phyloP scores from a whole-genome alignment of 2,888 invertebrate genomes.

The Cantharis nigra region DNA sequence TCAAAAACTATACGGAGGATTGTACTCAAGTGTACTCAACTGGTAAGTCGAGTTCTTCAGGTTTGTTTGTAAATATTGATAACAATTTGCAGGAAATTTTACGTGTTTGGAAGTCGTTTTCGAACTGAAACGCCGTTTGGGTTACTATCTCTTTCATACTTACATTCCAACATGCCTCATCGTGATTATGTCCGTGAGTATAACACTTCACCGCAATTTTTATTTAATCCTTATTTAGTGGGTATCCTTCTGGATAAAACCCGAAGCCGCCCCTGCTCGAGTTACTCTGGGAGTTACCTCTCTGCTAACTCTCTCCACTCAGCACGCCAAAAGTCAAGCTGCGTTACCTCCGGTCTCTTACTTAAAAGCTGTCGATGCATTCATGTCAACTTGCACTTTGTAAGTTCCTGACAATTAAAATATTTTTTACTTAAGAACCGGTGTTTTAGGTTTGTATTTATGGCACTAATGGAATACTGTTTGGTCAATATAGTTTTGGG shows the following conservation, averaged over 20 bases:
- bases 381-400: slow-evolving; percentile 91
- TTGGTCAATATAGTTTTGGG: slow-evolving; percentile 84
- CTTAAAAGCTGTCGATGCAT: slow-evolving; percentile 88
- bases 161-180: slow-evolving; percentile 93
- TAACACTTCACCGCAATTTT: neutral
- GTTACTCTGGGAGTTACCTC: slow-evolving; percentile 93
- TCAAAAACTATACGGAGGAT: slow-evolving; percentile 87
- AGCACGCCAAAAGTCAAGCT: slow-evolving; percentile 93
- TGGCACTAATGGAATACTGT: slow-evolving; percentile 93
- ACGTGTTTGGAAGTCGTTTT: slow-evolving; percentile 91
- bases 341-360: slow-evolving; percentile 92
- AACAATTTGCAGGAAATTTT: slow-evolving; percentile 73
- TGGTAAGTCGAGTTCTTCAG: slow-evolving; percentile 57
- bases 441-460: slow-evolving; percentile 78
- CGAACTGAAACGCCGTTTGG: slow-evolving; percentile 83
- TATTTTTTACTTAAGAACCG: neutral
- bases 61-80: too few relatives aligned
- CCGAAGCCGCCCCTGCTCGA: slow-evolving; percentile 90
- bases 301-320: slow-evolving; percentile 84
- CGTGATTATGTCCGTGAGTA: slow-evolving; percentile 88
- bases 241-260: slow-evolving; percentile 96
- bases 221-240: slow-evolving; percentile 63
- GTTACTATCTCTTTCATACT: slow-evolving; percentile 91
- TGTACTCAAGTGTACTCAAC: slow-evolving; percentile 93
- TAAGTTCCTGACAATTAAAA: slow-evolving; percentile 54